Base-by-base conservation (phyloP, 2,888 invertebrate species). In the Chrysolina americana region DNA sequence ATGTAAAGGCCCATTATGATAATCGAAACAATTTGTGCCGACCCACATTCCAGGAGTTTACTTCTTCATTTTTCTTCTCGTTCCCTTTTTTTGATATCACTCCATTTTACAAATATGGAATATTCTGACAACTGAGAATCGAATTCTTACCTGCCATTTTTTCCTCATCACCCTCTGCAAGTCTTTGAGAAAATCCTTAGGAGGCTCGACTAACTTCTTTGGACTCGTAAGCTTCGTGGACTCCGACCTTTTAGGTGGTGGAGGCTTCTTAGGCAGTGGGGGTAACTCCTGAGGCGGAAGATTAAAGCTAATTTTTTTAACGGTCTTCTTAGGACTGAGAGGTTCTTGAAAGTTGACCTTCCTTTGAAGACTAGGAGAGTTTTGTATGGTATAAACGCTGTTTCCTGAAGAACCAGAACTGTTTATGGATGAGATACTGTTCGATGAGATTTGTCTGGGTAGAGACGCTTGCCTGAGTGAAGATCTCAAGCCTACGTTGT, bases 101-200 rank as follows among this genome's bases (percentile, higher is more conserved):
- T 28, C 28, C 5, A 28, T 28, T 28, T 28, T 28, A 28, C 28
- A 28, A 28, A 28, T 28, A 28, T 5, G 28, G 28, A 28, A 36
- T 36, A 36, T 8, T 36, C 6, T 36, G 36, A 8, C 4, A 36
- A 36, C 3, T 36, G 36, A 36, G 36, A 44, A 21, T 9, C 17
- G n/a, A 41, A 17, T 63, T 17, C 65, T 62, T 56, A 77, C 77
- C 71, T 79, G 79, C 95, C 95, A 95, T 84, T 97, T 97, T 85
- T 96, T 96, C 79, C 95, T 91, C 95, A 97, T 97, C 0, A 97
- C 97, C 68, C 96, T 90, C 85, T 97, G 97, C 65, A 97, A 89
- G 87, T 97, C 97, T 85, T 95, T 94, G 62, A 97, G 89, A 85
- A 97, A 97, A 74, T 95, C 95, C 36, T 93, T 92, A 0, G 95